Evolutionary conservation across 2,888 invertebrate genomes (phyloP).

Genomic region (Ametastegia equiseti): DNA sequence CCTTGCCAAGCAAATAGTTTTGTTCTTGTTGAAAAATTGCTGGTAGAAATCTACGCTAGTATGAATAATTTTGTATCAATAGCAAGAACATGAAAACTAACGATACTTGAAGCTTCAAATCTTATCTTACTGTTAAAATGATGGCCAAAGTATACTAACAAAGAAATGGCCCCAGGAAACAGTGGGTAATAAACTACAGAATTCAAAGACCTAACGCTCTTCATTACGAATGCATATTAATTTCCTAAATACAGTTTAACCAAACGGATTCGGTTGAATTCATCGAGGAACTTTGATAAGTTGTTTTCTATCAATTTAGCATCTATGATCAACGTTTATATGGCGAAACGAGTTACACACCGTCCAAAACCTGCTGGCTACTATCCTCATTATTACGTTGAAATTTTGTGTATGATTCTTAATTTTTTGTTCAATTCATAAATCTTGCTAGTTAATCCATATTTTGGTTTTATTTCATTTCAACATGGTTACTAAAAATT

Average conservation of each 20-base stretch:
- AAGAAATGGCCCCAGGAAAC: no score
- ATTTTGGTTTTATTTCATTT: background rate
- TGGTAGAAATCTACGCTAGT: background rate
- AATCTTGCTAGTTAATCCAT: background rate
- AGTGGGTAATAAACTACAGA: no score
- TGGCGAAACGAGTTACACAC: background rate
- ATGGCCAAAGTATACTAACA: no score
- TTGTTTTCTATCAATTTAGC: background rate
- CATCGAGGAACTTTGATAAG: background rate
- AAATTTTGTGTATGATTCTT: background rate
- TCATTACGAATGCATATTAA: background rate
- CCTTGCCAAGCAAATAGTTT: background rate
- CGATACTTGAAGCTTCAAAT: background rate
- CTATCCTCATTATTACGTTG: background rate
- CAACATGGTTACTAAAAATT: background rate
- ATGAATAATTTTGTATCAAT: background rate
- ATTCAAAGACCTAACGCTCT: no score
- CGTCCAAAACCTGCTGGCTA: background rate
- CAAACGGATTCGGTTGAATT: background rate
- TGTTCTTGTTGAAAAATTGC: slow-evolving; percentile 25
- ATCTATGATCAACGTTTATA: background rate
- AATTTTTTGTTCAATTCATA: background rate
- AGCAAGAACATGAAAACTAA: background rate
- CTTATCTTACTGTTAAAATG: no score
- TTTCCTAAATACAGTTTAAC: no score